A percentile compares a stretch with the other conserved stretches of the same genome.
Conservation (phyloP, 2,797 vertebrate genomes). For the Eulemur coronatus region DNA sequence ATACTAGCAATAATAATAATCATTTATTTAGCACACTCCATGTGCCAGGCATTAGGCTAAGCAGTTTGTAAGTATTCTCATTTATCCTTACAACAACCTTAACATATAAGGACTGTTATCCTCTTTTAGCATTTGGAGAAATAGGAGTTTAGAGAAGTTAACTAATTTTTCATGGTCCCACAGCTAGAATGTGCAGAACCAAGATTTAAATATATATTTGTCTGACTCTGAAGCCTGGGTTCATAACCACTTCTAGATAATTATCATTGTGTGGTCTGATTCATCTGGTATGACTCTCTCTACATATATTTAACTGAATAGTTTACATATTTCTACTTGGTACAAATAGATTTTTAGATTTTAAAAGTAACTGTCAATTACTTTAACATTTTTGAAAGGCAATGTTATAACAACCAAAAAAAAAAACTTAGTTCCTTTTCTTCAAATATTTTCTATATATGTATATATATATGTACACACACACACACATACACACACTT, state of each 20-base stretch:
- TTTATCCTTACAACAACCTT: slow-evolving; percentile 22
- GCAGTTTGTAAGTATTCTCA: not conserved
- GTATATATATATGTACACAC: no score
- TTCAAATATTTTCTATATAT: not conserved
- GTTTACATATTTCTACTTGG: not conserved
- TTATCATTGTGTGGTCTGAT: slow-evolving; percentile 19
- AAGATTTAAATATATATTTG: slow-evolving; percentile 30
- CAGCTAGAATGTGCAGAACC: slow-evolving; percentile 3
- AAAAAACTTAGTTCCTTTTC: not conserved
- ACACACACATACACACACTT: no score
- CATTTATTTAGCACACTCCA: not conserved
- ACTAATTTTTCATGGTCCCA: slow-evolving; percentile 33
- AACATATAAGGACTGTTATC: not conserved
- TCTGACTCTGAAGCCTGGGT: not conserved
- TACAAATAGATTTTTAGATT: not conserved
- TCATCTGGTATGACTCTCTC: not conserved
- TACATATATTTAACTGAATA: not conserved
- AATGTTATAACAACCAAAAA: not conserved
- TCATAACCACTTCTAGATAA: slow-evolving; percentile 19
- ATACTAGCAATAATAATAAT: not conserved
- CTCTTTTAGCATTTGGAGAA: not conserved
- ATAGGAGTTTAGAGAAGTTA: slow-evolving; percentile 33
- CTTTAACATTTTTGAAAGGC: not conserved
- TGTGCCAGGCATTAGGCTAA: not conserved
- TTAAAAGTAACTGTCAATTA: not conserved